Conservation (phyloP, 2,797 vertebrate species). For the Pagetopsis macropterus region DNA sequence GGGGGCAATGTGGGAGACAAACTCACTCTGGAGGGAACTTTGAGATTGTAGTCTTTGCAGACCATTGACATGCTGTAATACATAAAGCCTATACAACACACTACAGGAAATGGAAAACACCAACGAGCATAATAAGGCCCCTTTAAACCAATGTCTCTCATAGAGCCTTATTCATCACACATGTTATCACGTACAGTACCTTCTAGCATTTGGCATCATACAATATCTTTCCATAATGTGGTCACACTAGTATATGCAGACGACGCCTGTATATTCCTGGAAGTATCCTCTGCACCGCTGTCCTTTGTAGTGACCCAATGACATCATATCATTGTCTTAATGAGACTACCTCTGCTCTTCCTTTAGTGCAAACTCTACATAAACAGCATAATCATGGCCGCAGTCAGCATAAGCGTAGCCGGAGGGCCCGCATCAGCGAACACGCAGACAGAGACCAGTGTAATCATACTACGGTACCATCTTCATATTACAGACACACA, state of each 20-base stretch:
- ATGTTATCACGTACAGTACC: background rate
- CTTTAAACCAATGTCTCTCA: background rate
- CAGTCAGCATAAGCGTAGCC: slow-evolving; percentile 50
- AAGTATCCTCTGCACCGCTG: slow-evolving; percentile 16
- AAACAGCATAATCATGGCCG: slow-evolving; percentile 71
- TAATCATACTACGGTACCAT: slow-evolving; percentile 65
- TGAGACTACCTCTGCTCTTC: slow-evolving; percentile 27
- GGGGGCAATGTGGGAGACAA: no score
- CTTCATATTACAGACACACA: slow-evolving; percentile 70
- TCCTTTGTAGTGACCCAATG: slow-evolving; percentile 46
- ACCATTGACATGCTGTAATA: no score
- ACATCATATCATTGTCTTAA: slow-evolving; percentile 47
- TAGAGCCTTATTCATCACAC: background rate
- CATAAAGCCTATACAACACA: no score
- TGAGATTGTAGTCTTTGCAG: no score
- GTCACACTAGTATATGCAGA: background rate
- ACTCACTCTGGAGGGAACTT: no score
- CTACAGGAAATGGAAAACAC: no score
- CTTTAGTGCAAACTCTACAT: slow-evolving; percentile 54
- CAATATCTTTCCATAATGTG: background rate
- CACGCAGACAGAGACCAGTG: slow-evolving; percentile 58
- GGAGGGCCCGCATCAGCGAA: slow-evolving; percentile 50
- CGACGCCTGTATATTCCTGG: slow-evolving; percentile 1
- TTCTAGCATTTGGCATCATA: background rate
- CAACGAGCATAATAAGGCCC: background rate